Conservation (phyloP, 2,888 invertebrate genomes). For the Acleris cristana region DNA sequence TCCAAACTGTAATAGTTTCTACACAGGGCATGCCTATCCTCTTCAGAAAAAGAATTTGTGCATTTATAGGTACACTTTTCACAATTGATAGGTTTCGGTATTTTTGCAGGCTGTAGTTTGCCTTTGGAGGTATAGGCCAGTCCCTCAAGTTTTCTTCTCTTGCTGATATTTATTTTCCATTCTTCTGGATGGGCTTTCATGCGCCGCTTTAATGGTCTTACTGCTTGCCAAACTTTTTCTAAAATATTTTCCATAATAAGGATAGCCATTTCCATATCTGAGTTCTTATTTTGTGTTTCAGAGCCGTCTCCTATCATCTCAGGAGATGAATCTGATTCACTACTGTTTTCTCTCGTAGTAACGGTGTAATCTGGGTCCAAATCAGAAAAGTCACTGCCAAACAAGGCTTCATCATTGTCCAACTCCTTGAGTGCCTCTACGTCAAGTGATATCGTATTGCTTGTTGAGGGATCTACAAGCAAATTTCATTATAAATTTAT, state of each 20-base stretch:
- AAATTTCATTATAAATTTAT: too few species aligned
- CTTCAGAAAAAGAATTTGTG: conserved; percentile 15
- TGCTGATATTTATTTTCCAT: neutral
- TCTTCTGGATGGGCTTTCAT: neutral
- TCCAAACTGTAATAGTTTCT: neutral
- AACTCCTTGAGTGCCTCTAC: neutral
- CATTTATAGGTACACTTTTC: conserved; percentile 32
- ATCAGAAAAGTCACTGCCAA: conserved; percentile 3
- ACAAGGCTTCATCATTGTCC: neutral
- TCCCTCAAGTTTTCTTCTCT: neutral
- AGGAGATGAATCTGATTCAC: neutral
- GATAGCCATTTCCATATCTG: neutral
- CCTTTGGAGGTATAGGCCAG: conserved; percentile 16
- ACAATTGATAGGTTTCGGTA: conserved; percentile 19
- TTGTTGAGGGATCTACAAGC: neutral
- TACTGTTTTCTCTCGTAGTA: neutral
- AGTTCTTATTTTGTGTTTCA: neutral
- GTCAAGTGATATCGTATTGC: conserved; percentile 3
- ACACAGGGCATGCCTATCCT: conserved; percentile 7
- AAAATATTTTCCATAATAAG: neutral
- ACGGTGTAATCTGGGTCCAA: neutral
- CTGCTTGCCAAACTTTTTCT: neutral
- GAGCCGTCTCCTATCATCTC: neutral
- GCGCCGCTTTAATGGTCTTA: neutral
- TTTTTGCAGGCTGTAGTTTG: conserved; percentile 12